A percentile compares a stretch with the other conserved stretches of the same genome.
These are phyloP conservation scores for Scrobipalpa atriplicella DNA, from an alignment of 2,888 invertebrate genomes.

Conservation along the genomic window DNA sequence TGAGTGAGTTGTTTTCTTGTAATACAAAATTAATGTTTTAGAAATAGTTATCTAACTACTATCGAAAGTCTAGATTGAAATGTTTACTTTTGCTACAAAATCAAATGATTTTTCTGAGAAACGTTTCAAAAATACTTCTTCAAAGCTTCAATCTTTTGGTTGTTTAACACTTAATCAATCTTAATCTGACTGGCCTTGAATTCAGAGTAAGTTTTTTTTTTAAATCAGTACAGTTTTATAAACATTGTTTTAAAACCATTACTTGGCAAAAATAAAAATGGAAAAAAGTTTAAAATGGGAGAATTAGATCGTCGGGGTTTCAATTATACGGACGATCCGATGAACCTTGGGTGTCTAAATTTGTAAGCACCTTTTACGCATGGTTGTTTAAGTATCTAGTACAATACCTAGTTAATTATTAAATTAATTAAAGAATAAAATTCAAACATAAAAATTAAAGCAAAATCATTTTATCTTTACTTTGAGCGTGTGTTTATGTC, in stretches of 20 bases:
- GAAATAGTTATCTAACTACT: background rate
- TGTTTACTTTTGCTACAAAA: background rate
- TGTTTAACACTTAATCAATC: background rate
- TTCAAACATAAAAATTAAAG: too few relatives aligned
- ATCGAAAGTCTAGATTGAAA: background rate
- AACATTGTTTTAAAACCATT: background rate
- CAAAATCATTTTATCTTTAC: too few relatives aligned
- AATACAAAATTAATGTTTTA: background rate
- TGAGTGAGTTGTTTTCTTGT: too few relatives aligned
- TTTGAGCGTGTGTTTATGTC: too few relatives aligned
- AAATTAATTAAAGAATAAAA: too few relatives aligned
- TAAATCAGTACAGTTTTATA: background rate
- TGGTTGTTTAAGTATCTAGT: too few relatives aligned
- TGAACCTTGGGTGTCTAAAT: too few relatives aligned
- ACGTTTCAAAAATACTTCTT: background rate
- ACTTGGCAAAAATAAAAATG: background rate
- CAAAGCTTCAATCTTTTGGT: slow-evolving; percentile 2
- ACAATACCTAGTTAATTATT: too few relatives aligned
- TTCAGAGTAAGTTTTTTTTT: background rate
- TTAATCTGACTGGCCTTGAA: background rate
- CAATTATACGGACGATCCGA: too few relatives aligned
- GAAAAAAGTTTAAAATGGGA: too few relatives aligned
- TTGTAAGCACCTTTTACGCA: too few relatives aligned
- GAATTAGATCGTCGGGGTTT: too few relatives aligned
- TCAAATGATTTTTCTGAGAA: background rate